Evolutionary conservation across 2,797 vertebrate species (phyloP).

Genomic region (Danio tinwini): DNA sequence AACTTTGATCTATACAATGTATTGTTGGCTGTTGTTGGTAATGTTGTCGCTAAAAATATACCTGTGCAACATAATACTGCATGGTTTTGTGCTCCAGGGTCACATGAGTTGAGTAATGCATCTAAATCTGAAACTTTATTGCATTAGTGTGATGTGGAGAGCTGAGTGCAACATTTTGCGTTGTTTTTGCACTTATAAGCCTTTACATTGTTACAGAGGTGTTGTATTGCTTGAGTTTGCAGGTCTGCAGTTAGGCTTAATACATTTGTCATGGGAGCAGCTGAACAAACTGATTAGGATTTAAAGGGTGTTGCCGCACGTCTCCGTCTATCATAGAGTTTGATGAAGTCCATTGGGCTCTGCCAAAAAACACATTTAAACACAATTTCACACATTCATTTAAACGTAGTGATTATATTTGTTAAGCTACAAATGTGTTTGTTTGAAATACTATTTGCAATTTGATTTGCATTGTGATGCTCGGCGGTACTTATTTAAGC

Average conservation of each 20-base stretch:
- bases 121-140: neutral
- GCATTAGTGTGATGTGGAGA: neutral
- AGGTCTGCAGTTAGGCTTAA: neutral
- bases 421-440: too few species aligned
- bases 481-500: neutral
- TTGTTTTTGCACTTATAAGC: neutral
- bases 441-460: too few species aligned
- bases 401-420: constrained; percentile 16
- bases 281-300: constrained; percentile 15
- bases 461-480: neutral
- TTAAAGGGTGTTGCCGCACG: neutral
- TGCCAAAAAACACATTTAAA: neutral
- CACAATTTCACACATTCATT: neutral
- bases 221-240: neutral
- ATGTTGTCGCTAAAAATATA: too few species aligned
- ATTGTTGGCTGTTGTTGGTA: too few species aligned
- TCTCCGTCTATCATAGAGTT: constrained; percentile 13
- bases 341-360: neutral
- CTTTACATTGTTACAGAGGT: neutral
- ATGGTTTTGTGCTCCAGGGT: too few species aligned
- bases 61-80: too few species aligned
- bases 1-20: too few species aligned
- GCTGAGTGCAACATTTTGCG: neutral
- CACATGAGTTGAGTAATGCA: too few species aligned
- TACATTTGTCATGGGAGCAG: constrained; percentile 5